Conservation (phyloP, 2,888 invertebrate genomes). For the Hydrotaea cyrtoneurina region DNA sequence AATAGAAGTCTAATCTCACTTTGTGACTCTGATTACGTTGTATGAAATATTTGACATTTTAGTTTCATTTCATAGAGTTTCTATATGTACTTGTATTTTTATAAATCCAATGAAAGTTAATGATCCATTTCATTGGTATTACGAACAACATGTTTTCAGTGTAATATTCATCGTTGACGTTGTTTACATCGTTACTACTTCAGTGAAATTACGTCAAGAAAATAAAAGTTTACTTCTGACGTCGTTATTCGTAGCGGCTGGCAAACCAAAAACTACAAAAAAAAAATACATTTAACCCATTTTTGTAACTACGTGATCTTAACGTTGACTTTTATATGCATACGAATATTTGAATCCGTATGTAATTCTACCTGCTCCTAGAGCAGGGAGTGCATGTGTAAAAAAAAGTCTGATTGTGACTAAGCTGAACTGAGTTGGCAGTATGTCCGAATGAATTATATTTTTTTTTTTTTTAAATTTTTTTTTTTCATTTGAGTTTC, state of each 20-base stretch:
- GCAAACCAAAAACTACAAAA: neutral
- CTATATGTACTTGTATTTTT: too few relatives aligned
- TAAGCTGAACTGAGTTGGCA: too few relatives aligned
- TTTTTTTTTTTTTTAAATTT: constrained; percentile 5
- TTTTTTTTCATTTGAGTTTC: neutral
- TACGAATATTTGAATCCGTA: neutral
- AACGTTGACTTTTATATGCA: constrained; percentile 8
- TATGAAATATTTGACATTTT: too few relatives aligned
- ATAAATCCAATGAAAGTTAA: too few relatives aligned
- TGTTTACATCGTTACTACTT: neutral
- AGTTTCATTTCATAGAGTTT: too few relatives aligned
- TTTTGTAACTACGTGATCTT: constrained; percentile 45
- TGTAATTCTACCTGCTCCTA: neutral
- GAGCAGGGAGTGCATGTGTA: neutral
- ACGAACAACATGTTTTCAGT: too few relatives aligned
- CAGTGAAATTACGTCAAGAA: neutral
- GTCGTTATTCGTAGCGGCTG: neutral
- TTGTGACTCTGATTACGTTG: too few relatives aligned
- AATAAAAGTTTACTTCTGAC: constrained; percentile 1
- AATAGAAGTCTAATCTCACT: too few relatives aligned
- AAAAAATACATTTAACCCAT: constrained; percentile 32
- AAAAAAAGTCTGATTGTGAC: neutral
- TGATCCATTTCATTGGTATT: too few relatives aligned
- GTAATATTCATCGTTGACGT: too few relatives aligned
- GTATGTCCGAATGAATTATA: constrained; percentile 19